Conservation (phyloP, 2,888 invertebrate species). For the Calameuta filiformis region DNA sequence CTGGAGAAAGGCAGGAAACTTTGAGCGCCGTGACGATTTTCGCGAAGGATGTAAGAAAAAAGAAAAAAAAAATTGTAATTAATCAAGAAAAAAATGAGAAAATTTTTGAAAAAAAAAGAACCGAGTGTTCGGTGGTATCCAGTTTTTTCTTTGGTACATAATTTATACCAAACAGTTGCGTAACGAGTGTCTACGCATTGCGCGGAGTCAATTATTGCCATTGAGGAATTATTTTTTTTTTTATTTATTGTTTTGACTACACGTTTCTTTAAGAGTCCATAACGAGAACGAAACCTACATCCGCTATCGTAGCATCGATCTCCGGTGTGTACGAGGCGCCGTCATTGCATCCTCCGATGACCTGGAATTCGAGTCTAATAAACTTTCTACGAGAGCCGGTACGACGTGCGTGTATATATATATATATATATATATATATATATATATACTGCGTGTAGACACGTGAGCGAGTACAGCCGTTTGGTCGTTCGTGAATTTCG, state of each 20-base stretch:
- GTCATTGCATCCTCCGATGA: constrained; percentile 20
- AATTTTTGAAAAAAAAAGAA: too few species aligned
- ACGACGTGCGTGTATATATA: background rate
- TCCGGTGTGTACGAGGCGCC: background rate
- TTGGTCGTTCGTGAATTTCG: constrained; percentile 16
- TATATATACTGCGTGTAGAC: background rate
- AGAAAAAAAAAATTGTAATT: too few species aligned
- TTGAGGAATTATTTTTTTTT: background rate
- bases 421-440: background rate
- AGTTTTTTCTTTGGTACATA: too few species aligned
- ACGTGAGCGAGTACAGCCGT: constrained; percentile 14
- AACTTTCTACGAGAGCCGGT: constrained; percentile 32
- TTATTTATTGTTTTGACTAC: background rate
- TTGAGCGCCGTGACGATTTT: constrained; percentile 8
- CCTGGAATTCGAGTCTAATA: constrained; percentile 34
- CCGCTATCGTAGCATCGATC: background rate
- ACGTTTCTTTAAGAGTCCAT: background rate
- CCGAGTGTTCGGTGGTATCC: too few species aligned
- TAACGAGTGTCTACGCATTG: too few species aligned
- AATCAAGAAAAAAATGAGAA: too few species aligned
- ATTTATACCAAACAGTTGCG: too few species aligned
- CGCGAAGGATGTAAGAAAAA: background rate
- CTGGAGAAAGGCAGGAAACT: constrained; percentile 58
- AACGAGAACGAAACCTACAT: background rate
- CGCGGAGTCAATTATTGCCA: background rate